Percentiles rank a stretch among this genome's conserved stretches.
These are phyloP conservation scores for Peucedramus taeniatus DNA, from an alignment of 2,113 vertebrate genomes.

Conservation along the genomic window DNA sequence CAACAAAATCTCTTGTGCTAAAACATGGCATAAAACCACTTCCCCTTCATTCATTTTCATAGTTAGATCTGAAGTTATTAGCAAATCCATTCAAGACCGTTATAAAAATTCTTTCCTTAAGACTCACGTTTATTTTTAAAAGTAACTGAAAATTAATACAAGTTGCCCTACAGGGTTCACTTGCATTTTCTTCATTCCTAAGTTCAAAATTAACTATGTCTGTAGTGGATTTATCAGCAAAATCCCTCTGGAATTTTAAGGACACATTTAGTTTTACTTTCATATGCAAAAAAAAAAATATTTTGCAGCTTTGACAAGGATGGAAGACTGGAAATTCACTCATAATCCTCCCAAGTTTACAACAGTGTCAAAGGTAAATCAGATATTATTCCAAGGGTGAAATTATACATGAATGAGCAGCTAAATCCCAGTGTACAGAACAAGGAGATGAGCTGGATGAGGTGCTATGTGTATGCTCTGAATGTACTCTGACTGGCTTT, in stretches of 20 bases:
- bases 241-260: background rate
- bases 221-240: background rate
- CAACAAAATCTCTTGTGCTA: background rate
- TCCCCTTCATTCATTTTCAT: background rate
- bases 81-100: background rate
- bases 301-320: background rate
- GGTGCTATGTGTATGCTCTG: fast-evolving
- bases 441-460: background rate
- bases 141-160: background rate
- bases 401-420: background rate
- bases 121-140: background rate
- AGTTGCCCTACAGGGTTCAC: background rate
- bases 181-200: background rate
- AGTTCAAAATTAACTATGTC: background rate
- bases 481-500: background rate
- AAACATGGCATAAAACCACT: background rate
- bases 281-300: background rate
- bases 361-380: background rate
- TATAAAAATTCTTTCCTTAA: background rate
- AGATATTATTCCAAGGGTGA: background rate
- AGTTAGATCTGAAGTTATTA: background rate
- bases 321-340: background rate
- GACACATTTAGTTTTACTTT: fast-evolving
- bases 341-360: background rate
- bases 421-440: background rate